phyloP scores from a whole-genome alignment of 2,797 vertebrate species.

The Schizopygopsis pylzovi region DNA sequence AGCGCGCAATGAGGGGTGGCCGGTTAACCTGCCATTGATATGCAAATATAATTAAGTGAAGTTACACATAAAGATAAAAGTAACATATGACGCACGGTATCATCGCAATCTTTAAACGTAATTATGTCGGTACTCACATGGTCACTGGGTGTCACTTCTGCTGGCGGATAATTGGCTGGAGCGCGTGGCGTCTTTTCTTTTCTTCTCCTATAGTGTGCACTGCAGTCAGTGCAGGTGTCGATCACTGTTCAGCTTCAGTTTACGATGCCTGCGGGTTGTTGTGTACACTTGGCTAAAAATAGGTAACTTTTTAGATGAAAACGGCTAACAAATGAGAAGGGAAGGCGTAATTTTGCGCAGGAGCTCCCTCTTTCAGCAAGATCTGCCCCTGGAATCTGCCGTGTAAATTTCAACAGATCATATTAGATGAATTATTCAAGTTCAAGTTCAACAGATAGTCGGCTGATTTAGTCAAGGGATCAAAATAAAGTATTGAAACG shows the following conservation, averaged over 20 bases:
- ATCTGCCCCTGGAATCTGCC: slow-evolving; percentile 25
- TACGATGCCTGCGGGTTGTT: slow-evolving; percentile 71
- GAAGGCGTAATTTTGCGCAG: slow-evolving; percentile 73
- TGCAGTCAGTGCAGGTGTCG: slow-evolving; percentile 65
- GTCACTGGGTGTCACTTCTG: slow-evolving; percentile 66
- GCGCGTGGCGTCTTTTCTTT: slow-evolving; percentile 67
- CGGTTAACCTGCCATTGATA: slow-evolving; percentile 33
- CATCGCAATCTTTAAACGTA: slow-evolving; percentile 58
- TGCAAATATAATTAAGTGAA: slow-evolving; percentile 52
- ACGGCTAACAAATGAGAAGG: slow-evolving; percentile 78
- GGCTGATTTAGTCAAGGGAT: slow-evolving; percentile 15
- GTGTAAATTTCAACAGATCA: slow-evolving; percentile 19
- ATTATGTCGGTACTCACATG: slow-evolving; percentile 77
- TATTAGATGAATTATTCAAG: slow-evolving; percentile 10
- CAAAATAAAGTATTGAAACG: not conserved
- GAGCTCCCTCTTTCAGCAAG: slow-evolving; percentile 58
- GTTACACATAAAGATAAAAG: slow-evolving; percentile 31
- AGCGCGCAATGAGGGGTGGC: not conserved
- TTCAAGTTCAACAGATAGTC: slow-evolving; percentile 40
- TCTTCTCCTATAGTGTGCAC: slow-evolving; percentile 54
- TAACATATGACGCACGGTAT: slow-evolving; percentile 30
- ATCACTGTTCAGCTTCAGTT: slow-evolving; percentile 71
- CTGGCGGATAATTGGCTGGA: slow-evolving; percentile 68
- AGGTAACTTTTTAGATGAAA: slow-evolving; percentile 80
- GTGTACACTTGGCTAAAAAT: slow-evolving; percentile 78